Conservation (phyloP, 2,888 invertebrate species). For the Gasteruption jaculator region DNA sequence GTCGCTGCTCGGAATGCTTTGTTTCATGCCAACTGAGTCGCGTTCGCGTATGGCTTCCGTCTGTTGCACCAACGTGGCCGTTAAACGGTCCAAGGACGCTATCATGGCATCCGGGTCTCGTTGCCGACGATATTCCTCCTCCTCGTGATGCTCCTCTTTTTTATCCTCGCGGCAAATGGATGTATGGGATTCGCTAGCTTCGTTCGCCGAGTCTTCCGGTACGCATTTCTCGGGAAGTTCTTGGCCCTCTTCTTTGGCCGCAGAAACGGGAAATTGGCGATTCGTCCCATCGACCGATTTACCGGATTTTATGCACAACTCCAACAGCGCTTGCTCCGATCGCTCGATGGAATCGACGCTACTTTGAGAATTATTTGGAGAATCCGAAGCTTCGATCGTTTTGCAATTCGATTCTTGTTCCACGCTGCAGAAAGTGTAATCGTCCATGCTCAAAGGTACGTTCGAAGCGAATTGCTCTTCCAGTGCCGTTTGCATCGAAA, state of each 20-base stretch:
- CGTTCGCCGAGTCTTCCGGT: too few species aligned
- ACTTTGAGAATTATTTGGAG: conserved; percentile 27
- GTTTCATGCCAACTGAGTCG: conserved; percentile 44
- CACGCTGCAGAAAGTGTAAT: too few species aligned
- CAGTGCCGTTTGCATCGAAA: conserved; percentile 13
- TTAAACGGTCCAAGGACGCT: conserved; percentile 63
- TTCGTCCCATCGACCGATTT: too few species aligned
- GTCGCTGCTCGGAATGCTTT: conserved; percentile 56
- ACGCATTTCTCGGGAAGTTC: too few species aligned
- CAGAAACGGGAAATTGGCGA: too few species aligned
- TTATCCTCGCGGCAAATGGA: too few species aligned
- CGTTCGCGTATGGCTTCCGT: conserved; percentile 59
- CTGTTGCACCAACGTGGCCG: conserved; percentile 63
- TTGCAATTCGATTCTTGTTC: too few species aligned
- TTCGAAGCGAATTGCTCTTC: too few species aligned
- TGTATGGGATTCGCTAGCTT: too few species aligned
- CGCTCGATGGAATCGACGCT: conserved; percentile 42
- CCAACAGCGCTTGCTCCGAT: conserved; percentile 38
- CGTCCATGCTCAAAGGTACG: too few species aligned
- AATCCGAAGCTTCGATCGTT: conserved; percentile 3
- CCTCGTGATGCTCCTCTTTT: conserved; percentile 24
- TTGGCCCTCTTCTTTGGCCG: too few species aligned
- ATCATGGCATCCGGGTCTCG: conserved; percentile 67
- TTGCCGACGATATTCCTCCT: conserved; percentile 52
- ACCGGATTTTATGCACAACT: conserved; percentile 34